Conservation (phyloP, 1,140 invertebrate genomes). For the Dolichoris vasculosae region DNA sequence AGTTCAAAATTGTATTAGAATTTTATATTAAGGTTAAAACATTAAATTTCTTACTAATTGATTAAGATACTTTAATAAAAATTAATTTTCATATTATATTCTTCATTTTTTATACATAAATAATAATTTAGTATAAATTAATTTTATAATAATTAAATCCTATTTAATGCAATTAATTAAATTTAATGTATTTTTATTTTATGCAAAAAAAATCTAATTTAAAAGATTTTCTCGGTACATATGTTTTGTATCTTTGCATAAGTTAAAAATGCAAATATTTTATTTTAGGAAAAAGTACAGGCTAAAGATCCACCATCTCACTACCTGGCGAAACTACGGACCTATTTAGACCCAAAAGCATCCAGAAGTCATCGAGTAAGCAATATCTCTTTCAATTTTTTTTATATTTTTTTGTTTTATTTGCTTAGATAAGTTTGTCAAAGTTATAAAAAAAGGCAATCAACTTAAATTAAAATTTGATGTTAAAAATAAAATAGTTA, state of each 20-base stretch:
- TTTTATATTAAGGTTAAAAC: too few relatives aligned
- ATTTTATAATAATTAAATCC: too few relatives aligned
- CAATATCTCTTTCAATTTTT: slow-evolving; percentile 50
- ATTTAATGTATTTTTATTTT: not conserved
- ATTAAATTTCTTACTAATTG: too few relatives aligned
- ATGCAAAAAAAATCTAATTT: not conserved
- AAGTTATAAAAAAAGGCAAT: not conserved
- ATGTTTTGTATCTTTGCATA: not conserved
- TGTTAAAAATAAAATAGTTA: too few relatives aligned
- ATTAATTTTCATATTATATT: too few relatives aligned
- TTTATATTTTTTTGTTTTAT: not conserved
- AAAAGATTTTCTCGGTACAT: not conserved
- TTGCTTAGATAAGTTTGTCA: not conserved
- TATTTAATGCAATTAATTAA: too few relatives aligned
- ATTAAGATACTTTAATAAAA: too few relatives aligned
- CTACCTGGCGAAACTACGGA: slow-evolving; percentile 94
- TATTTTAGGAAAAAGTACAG: slow-evolving; percentile 92
- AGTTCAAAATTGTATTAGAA: too few relatives aligned
- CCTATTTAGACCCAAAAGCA: slow-evolving; percentile 96
- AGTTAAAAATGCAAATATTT: slow-evolving; percentile 48
- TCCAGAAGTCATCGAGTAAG: slow-evolving; percentile 94
- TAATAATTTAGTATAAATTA: too few relatives aligned
- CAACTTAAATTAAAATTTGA: too few relatives aligned
- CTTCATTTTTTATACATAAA: too few relatives aligned
- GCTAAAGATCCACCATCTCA: slow-evolving; percentile 96